A percentile compares a stretch with the other conserved stretches of the same genome.
These are phyloP conservation scores for Spisula solida DNA, from an alignment of 2,888 invertebrate genomes.

Conservation along the genomic window DNA sequence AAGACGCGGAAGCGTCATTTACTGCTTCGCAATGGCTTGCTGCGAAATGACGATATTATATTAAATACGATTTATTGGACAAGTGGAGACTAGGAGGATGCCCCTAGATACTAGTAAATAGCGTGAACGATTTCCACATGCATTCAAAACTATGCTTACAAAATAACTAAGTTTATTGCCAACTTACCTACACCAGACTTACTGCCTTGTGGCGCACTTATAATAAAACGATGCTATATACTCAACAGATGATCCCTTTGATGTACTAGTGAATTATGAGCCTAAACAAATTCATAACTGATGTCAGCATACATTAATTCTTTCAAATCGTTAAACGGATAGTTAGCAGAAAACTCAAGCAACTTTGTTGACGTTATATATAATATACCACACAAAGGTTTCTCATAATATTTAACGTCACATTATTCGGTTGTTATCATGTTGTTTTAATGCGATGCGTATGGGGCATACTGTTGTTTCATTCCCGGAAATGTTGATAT, in stretches of 20 bases:
- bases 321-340: neutral
- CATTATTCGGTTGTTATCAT: neutral
- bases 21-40: neutral
- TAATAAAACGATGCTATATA: neutral
- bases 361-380: neutral
- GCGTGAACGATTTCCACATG: neutral
- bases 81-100: neutral
- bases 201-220: neutral
- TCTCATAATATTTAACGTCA: neutral
- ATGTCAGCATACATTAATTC: neutral
- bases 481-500: too few species aligned
- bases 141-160: neutral
- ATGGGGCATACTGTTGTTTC: too few species aligned
- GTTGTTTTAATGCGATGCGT: neutral
- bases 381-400: neutral
- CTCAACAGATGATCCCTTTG: neutral
- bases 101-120: neutral
- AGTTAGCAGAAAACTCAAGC: neutral
- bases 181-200: neutral
- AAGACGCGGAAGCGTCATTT: neutral
- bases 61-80: slow-evolving; percentile 16
- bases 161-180: neutral
- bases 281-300: neutral
- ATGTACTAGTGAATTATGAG: neutral
- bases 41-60: neutral